Conservation (phyloP, 2,888 invertebrate genomes). For the Sisyra terminalis region DNA sequence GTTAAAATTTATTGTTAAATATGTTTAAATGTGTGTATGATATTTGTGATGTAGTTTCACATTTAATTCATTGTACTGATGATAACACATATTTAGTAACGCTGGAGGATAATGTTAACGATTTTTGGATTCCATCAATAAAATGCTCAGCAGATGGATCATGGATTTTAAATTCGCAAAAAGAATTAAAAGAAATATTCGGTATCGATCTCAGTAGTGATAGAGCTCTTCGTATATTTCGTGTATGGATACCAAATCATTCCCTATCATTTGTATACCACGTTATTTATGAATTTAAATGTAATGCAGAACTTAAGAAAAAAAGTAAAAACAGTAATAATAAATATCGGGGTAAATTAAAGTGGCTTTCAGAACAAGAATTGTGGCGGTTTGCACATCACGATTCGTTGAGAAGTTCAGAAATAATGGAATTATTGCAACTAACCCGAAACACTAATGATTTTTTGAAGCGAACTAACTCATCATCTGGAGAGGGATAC, state of each 20-base stretch:
- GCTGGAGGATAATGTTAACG: slow-evolving; percentile 16
- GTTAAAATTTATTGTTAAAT: neutral
- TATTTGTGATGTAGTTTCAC: slow-evolving; percentile 18
- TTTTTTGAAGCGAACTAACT: neutral
- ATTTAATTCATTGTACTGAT: slow-evolving; percentile 16
- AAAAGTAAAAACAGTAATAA: slow-evolving; percentile 17
- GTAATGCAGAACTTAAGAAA: slow-evolving; percentile 17
- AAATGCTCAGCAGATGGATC: slow-evolving; percentile 15
- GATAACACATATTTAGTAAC: slow-evolving; percentile 20
- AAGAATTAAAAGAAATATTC: slow-evolving; percentile 20
- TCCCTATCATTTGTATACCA: slow-evolving; percentile 15
- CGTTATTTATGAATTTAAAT: slow-evolving; percentile 17
- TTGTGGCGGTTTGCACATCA: slow-evolving; percentile 15
- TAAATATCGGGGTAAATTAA: slow-evolving; percentile 21
- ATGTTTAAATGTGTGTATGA: slow-evolving; percentile 10
- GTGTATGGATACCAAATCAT: slow-evolving; percentile 18
- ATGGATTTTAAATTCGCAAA: slow-evolving; percentile 16
- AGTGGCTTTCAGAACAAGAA: slow-evolving; percentile 20
- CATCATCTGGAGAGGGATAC: neutral
- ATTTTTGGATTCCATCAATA: slow-evolving; percentile 21
- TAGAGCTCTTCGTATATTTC: slow-evolving; percentile 17
- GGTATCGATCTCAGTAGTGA: slow-evolving; percentile 11
- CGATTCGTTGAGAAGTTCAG: slow-evolving; percentile 19
- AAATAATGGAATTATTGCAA: slow-evolving; percentile 18
- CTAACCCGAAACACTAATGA: slow-evolving; percentile 8